Conservation (phyloP, 1,140 invertebrate genomes). For the Dufourea novaeangliae region DNA sequence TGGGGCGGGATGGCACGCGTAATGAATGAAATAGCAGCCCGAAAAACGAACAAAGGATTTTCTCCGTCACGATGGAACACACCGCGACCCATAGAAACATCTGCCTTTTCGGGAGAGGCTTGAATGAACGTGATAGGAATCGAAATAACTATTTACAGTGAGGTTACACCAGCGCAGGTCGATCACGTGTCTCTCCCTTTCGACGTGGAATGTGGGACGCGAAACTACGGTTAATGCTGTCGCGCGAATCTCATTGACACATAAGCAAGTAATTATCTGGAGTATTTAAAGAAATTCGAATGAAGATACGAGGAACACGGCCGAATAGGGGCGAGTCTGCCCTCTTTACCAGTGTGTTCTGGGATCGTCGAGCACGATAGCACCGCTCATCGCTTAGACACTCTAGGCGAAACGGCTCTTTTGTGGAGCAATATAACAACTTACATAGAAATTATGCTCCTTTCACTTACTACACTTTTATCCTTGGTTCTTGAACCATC, state of each 20-base stretch:
- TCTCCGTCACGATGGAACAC: background rate
- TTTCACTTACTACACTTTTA: too few relatives aligned
- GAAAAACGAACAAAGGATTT: conserved; percentile 4
- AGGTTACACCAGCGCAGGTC: background rate
- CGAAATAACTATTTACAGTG: conserved; percentile 18
- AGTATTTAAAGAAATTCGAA: conserved; percentile 38
- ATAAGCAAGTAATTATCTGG: conserved; percentile 50
- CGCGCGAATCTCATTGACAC: conserved; percentile 53
- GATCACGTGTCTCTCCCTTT: background rate
- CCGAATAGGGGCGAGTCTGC: background rate
- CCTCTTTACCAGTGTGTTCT: too few relatives aligned
- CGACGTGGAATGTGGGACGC: conserved; percentile 31
- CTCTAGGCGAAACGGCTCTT: too few relatives aligned
- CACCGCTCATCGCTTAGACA: too few relatives aligned
- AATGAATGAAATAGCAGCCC: conserved; percentile 3
- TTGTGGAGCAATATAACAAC: too few relatives aligned
- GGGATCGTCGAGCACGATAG: too few relatives aligned
- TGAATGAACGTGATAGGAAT: background rate
- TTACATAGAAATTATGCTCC: too few relatives aligned
- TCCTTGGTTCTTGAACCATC: too few relatives aligned
- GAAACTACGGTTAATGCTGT: conserved; percentile 23
- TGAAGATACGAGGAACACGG: conserved; percentile 3
- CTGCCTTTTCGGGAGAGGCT: conserved; percentile 10
- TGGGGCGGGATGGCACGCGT: background rate
- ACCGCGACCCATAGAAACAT: background rate